These are phyloP conservation scores for Cryptocheilus praepositus DNA, from an alignment of 2,888 invertebrate genomes.

Conservation along the genomic window DNA sequence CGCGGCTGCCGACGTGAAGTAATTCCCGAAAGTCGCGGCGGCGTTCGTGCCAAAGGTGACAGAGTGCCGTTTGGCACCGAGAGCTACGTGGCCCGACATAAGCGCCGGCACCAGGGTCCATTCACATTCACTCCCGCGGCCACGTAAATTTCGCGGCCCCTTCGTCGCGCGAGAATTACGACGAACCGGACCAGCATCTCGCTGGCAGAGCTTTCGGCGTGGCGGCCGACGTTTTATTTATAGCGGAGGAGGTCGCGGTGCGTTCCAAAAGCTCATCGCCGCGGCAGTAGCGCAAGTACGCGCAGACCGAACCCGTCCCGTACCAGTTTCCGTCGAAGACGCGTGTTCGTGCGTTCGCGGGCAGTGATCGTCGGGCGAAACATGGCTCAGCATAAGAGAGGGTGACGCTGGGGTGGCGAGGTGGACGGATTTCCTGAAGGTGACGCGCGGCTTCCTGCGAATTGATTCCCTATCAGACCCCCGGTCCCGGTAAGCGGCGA, in stretches of 20 bases:
- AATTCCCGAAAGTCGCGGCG: not conserved
- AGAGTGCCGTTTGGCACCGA: constrained; percentile 30
- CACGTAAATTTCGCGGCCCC: constrained; percentile 15
- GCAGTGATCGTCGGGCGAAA: too few relatives aligned
- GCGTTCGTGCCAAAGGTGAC: constrained; percentile 25
- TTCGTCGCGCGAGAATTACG: constrained; percentile 51
- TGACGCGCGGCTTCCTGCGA: not conserved
- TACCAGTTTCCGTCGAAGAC: constrained; percentile 28
- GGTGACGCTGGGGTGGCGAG: too few relatives aligned
- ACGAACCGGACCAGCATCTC: constrained; percentile 57
- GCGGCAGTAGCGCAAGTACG: constrained; percentile 62
- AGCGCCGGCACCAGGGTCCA: constrained; percentile 20
- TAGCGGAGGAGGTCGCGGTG: constrained; percentile 72
- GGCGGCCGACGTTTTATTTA: constrained; percentile 69
- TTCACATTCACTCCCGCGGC: constrained; percentile 9
- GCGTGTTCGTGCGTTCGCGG: too few relatives aligned
- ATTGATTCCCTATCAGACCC: not conserved
- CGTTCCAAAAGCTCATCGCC: constrained; percentile 70
- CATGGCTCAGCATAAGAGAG: too few relatives aligned
- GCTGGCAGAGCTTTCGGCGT: constrained; percentile 63
- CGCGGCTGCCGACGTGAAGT: too few relatives aligned
- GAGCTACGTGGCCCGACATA: constrained; percentile 17
- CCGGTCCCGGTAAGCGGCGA: not conserved
- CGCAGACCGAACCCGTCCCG: constrained; percentile 45
- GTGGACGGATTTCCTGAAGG: too few relatives aligned